Evolutionary conservation across 92 coral and sea anemone species (phyloP), one percentile per base, ranked within the genome.

Genomic region (Hydrozoanthus gracilis): DNA sequence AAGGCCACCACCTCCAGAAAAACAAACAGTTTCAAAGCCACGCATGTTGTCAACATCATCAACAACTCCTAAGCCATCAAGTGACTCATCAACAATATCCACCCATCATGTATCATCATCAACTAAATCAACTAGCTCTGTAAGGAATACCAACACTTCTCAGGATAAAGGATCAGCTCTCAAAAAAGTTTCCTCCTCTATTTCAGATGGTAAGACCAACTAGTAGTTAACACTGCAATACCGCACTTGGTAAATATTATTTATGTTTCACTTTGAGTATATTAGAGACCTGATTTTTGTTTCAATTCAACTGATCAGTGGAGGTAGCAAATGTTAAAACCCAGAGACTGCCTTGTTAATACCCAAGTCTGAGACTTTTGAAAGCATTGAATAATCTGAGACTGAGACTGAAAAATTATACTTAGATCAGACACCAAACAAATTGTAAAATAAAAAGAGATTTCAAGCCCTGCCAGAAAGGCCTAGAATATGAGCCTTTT

Each of bases 201-300:
- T 80, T 64, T 80, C 85, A 65, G 85, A 80, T 65, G 75, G 85
- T 80, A 51, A 49, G 73, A 46, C 51, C 73, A 0, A 13, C 14
- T 68, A 6, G 48, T 35, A 68, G 27, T 27, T 35, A 2, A 20
- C 3, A 68, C 8, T 18, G 8, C 5, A 18, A 17, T 0, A 66
- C 11, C 17, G 8, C 44, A 17, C 8, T 4, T 66, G 39, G 9
- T 5, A 16, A 17, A 66, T 6, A 72, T 12, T 13, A 0, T 44
- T 3, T 44, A 16, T 11, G 47, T 8, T 74, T 48, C 11, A 71
- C 17, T 71, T 71, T 71, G 8, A 71, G 45, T 27, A 27, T 27
- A 27, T 27, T 27, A 27, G 39, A 27, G 39, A 27, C 39, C 39
- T 27, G 39, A 27, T 27, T 27, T 27, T 27, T 27, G 39, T 27